Evolutionary conservation across 2,888 invertebrate species (phyloP).

Genomic region (Dicyrtoma fusca): DNA sequence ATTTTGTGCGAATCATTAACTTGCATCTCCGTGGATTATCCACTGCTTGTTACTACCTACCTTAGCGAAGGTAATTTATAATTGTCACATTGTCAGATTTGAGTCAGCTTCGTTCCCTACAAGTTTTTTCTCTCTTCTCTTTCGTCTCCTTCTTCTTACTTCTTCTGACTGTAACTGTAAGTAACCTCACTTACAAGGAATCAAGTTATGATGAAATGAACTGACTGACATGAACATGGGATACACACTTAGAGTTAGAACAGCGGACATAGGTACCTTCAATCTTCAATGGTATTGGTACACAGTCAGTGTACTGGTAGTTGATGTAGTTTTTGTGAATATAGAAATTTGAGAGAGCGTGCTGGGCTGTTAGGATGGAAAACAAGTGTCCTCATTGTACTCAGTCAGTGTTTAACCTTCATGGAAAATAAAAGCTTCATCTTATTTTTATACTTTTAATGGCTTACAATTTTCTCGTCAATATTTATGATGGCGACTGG

Average conservation of each 20-base stretch:
- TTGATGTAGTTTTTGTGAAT: not conserved
- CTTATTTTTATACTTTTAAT: not conserved
- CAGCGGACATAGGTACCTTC: too few relatives aligned
- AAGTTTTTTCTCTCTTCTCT: not conserved
- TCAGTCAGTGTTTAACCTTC: too few relatives aligned
- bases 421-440: too few relatives aligned
- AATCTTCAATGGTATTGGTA: not conserved
- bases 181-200: too few relatives aligned
- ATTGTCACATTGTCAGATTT: constrained; percentile 18
- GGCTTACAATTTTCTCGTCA: constrained; percentile 14
- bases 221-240: too few relatives aligned
- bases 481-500: constrained; percentile 1
- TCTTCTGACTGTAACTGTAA: too few relatives aligned
- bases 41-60: not conserved
- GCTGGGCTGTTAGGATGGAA: too few relatives aligned
- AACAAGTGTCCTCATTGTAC: too few relatives aligned
- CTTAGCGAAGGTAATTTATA: constrained; percentile 28
- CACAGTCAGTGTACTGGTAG: not conserved
- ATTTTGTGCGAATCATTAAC: constrained; percentile 32
- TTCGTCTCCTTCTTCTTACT: not conserved
- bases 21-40: not conserved
- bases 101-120: not conserved
- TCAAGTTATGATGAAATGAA: too few relatives aligned
- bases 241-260: too few relatives aligned
- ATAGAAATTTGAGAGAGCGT: too few relatives aligned